Evolutionary conservation across 2,888 invertebrate species (phyloP).

Genomic region (Pecten maximus): DNA sequence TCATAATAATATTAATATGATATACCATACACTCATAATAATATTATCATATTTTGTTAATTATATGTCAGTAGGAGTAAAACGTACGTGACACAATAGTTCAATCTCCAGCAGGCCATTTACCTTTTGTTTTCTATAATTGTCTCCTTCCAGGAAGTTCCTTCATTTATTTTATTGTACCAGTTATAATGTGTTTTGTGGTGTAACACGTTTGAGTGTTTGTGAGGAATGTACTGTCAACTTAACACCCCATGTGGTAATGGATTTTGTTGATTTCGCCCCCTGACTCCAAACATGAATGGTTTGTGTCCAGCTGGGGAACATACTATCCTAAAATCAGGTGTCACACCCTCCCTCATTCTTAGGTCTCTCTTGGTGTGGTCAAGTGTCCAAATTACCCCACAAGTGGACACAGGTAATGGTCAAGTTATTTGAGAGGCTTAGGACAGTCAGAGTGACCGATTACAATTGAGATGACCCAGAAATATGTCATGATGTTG

Average conservation of each 20-base stretch:
- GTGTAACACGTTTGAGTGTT: not conserved
- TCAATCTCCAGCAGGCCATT: not conserved
- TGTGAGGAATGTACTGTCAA: not conserved
- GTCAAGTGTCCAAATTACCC: slow-evolving; percentile 29
- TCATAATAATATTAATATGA: too few species aligned
- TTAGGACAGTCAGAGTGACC: not conserved
- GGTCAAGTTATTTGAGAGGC: not conserved
- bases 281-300: not conserved
- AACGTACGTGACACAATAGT: too few species aligned
- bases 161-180: too few species aligned
- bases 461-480: not conserved
- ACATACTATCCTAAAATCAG: not conserved
- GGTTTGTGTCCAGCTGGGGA: not conserved
- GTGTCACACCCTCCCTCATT: not conserved
- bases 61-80: too few species aligned
- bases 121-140: too few species aligned
- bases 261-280: not conserved
- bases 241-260: slow-evolving; percentile 6
- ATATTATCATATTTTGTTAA: too few species aligned
- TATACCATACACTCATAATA: too few species aligned
- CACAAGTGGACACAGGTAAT: slow-evolving; percentile 30
- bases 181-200: not conserved
- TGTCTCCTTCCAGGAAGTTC: too few species aligned
- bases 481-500: not conserved
- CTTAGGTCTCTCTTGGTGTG: not conserved